Evolutionary conservation across 2,888 invertebrate genomes (phyloP).

Genomic region (Volucella inflata): DNA sequence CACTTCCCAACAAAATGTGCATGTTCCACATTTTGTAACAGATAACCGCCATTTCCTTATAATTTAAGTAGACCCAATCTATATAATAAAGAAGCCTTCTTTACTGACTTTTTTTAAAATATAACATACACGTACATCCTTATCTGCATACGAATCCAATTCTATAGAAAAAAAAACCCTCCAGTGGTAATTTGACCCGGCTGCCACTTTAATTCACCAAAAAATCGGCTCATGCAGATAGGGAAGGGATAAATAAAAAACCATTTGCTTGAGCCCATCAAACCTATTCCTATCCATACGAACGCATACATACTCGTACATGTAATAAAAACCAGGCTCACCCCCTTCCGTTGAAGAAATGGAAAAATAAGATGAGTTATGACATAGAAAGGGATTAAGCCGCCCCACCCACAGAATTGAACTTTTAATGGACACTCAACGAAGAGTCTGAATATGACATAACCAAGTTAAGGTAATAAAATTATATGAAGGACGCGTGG

Average conservation of each 20-base stretch:
- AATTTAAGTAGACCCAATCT: too few relatives aligned
- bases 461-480: constrained; percentile 73
- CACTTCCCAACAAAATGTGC: too few relatives aligned
- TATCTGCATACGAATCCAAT: constrained; percentile 7
- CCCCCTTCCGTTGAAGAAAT: constrained; percentile 17
- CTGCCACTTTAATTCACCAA: constrained; percentile 2
- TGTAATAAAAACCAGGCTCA: constrained; percentile 38
- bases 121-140: background rate
- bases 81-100: too few relatives aligned
- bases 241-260: constrained; percentile 58
- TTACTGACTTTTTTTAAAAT: background rate
- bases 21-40: too few relatives aligned
- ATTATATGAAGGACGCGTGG: constrained; percentile 74
- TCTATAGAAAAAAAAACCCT: constrained; percentile 11
- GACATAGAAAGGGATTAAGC: constrained; percentile 67
- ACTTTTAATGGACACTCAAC: constrained; percentile 74
- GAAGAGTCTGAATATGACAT: constrained; percentile 70
- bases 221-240: constrained; percentile 3
- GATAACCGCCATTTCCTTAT: too few relatives aligned
- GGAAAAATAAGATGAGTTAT: constrained; percentile 51
- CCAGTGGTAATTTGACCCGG: constrained; percentile 56
- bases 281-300: too few relatives aligned
- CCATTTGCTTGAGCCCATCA: constrained; percentile 31
- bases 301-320: constrained; percentile 13
- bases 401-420: constrained; percentile 66